phyloP scores from a whole-genome alignment of 2,888 invertebrate species.

The Phoenoteleia sp. region DNA sequence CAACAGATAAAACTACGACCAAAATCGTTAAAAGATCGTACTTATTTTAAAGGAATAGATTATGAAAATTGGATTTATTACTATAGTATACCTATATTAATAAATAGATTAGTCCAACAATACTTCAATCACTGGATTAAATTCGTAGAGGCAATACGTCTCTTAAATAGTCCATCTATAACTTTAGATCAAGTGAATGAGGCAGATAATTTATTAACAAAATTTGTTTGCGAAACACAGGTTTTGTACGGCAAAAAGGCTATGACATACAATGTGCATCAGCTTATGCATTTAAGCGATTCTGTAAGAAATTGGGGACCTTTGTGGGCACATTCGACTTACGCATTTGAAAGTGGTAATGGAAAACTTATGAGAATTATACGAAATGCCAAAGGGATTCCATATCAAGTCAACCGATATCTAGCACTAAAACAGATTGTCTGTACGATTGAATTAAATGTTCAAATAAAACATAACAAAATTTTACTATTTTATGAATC shows the following conservation, averaged over 20 bases:
- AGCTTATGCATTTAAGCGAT: neutral
- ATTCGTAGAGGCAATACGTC: neutral
- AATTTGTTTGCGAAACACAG: constrained; percentile 23
- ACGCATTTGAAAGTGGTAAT: constrained; percentile 18
- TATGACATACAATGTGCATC: neutral
- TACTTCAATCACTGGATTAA: constrained; percentile 4
- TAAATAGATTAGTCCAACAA: neutral
- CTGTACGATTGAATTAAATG: neutral
- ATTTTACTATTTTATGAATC: constrained; percentile 10
- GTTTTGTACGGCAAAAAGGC: neutral
- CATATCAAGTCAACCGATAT: constrained; percentile 34
- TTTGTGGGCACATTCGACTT: constrained; percentile 1
- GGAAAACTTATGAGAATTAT: constrained; percentile 27
- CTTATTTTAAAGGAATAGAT: constrained; percentile 9
- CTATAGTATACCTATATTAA: constrained; percentile 2
- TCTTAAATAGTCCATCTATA: neutral
- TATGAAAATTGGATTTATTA: constrained; percentile 19
- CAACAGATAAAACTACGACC: constrained; percentile 14
- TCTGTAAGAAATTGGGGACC: constrained; percentile 6
- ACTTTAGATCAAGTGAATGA: neutral
- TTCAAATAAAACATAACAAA: neutral
- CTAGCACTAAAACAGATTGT: constrained; percentile 2
- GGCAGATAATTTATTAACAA: neutral
- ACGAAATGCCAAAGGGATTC: constrained; percentile 25
- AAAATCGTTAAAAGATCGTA: neutral